phyloP scores from a whole-genome alignment of 30 jellyfish, hydroid and myxozoan genomes.

The Cassiopea xamachana region DNA sequence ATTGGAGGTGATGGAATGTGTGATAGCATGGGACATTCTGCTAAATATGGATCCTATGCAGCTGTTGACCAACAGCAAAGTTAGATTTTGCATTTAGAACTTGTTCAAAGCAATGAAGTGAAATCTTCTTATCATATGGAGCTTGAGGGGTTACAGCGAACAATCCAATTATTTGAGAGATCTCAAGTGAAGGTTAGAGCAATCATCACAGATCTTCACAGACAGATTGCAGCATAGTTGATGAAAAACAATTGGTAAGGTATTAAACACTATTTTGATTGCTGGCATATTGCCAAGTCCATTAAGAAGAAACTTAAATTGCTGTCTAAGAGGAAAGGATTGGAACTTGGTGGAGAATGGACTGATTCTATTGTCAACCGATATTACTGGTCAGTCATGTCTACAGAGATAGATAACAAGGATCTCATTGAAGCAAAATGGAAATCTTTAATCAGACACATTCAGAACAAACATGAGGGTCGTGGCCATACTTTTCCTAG shows the following conservation, averaged over 20 bases:
- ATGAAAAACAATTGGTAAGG: slow-evolving; percentile 38
- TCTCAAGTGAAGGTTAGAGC: slow-evolving; percentile 47
- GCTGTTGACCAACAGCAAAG: slow-evolving; percentile 20
- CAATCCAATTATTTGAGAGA: slow-evolving; percentile 28
- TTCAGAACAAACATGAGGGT: slow-evolving; percentile 52
- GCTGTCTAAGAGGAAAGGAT: slow-evolving; percentile 37
- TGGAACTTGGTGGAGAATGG: slow-evolving; percentile 49
- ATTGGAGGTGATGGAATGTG: slow-evolving; percentile 76
- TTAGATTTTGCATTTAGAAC: slow-evolving; percentile 44
- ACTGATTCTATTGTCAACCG: slow-evolving; percentile 55
- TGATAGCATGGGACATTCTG: slow-evolving; percentile 80
- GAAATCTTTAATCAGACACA: slow-evolving; percentile 38
- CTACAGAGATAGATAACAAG: slow-evolving; percentile 50
- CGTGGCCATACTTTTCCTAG: slow-evolving; percentile 17
- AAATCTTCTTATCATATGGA: slow-evolving; percentile 66
- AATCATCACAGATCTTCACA: slow-evolving; percentile 63
- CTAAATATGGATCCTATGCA: slow-evolving; percentile 74
- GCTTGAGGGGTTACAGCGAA: slow-evolving; percentile 33
- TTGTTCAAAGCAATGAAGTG: slow-evolving; percentile 66
- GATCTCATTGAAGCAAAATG: slow-evolving; percentile 45
- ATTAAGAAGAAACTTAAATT: slow-evolving; percentile 46
- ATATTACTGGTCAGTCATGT: slow-evolving; percentile 74
- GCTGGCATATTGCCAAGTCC: slow-evolving; percentile 69
- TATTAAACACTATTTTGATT: slow-evolving; percentile 61
- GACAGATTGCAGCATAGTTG: slow-evolving; percentile 42